A percentile compares a stretch with the other conserved stretches of the same genome.
phyloP scores from a whole-genome alignment of 2,888 invertebrate genomes.

The Amphiduros pacificus region DNA sequence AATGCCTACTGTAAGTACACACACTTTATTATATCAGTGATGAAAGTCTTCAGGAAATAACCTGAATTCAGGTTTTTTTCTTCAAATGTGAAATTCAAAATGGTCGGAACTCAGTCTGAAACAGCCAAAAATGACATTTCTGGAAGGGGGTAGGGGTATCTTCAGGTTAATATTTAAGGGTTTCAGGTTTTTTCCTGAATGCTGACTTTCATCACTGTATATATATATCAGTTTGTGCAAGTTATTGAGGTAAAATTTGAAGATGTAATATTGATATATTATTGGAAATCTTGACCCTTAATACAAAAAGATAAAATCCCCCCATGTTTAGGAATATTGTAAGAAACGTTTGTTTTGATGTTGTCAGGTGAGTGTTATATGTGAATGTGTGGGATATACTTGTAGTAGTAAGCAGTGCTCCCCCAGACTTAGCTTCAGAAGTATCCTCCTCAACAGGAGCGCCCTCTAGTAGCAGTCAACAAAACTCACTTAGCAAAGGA shows the following conservation, averaged over 20 bases:
- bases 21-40: not conserved
- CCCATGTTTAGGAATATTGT: too few species aligned
- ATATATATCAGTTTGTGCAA: too few species aligned
- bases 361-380: too few species aligned
- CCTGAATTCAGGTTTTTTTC: not conserved
- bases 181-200: not conserved
- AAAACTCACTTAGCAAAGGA: too few species aligned
- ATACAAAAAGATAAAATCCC: too few species aligned
- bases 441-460: not conserved
- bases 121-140: not conserved
- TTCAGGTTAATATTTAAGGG: not conserved
- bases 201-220: too few species aligned
- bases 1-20: constrained; percentile 41
- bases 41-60: not conserved
- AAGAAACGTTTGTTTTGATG: too few species aligned
- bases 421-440: constrained; percentile 11
- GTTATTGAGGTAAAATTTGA: not conserved
- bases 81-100: not conserved
- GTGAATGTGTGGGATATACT: not conserved
- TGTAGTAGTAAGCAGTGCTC: constrained; percentile 15
- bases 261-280: too few species aligned
- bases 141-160: not conserved
- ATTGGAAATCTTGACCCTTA: too few species aligned
- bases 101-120: not conserved
- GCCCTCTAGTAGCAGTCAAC: not conserved